These are phyloP conservation scores for Penelope pileata DNA, from an alignment of 2,113 vertebrate species.

Conservation along the genomic window DNA sequence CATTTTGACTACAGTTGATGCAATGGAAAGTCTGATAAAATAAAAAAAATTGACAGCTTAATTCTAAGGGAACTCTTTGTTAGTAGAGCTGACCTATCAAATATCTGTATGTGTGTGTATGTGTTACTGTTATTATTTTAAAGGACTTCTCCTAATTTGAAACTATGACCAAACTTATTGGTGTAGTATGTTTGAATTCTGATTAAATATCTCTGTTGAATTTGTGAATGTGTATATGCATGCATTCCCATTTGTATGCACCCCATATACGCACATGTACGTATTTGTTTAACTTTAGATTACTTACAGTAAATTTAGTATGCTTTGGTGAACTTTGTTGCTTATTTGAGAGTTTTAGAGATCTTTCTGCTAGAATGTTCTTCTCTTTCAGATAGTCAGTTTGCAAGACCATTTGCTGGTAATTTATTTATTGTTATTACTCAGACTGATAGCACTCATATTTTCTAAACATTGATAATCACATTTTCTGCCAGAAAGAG, in stretches of 20 bases:
- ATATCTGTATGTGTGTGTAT: neutral
- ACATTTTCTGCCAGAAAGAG: neutral
- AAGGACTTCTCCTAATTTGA: neutral
- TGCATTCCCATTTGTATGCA: neutral
- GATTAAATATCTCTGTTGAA: neutral
- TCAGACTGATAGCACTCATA: neutral
- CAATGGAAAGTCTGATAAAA: slow-evolving; percentile 57
- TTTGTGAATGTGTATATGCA: neutral
- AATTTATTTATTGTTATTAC: neutral
- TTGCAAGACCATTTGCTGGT: neutral
- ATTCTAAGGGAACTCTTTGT: neutral
- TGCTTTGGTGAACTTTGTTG: too few species aligned
- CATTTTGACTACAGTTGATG: slow-evolving; percentile 25
- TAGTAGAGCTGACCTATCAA: neutral
- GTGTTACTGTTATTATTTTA: neutral
- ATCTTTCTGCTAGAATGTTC: neutral
- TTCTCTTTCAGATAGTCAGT: neutral
- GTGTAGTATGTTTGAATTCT: neutral
- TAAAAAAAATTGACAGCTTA: neutral
- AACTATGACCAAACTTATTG: neutral
- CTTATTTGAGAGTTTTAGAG: neutral
- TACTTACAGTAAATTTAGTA: too few species aligned
- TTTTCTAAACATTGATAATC: slow-evolving; percentile 1
- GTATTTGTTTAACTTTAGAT: too few species aligned
- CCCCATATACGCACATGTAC: neutral